Base-by-base conservation (phyloP, 2,113 vertebrate species). In the Cryptomyrus ogoouensis region DNA sequence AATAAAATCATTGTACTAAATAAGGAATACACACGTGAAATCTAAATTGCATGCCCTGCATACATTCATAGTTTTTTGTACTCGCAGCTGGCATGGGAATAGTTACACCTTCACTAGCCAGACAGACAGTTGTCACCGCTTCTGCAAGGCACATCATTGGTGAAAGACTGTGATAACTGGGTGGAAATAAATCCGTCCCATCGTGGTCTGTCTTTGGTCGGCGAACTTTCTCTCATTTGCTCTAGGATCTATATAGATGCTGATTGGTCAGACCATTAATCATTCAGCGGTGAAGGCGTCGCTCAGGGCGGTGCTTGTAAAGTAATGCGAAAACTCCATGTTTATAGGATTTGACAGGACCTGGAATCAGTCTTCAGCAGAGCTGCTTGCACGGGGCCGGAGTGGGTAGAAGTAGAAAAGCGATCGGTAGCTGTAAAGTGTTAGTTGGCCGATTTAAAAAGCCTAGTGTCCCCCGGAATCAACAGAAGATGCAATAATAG, bases 301-400 rank as follows among this genome's bases (percentile, higher is more conserved):
- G n/a, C 87, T 93, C 90, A 93, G 92, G 96, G 94, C 91, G 94
- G 93, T 17, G 92, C 92, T 87, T 91, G 84, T 52, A 90, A 93
- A 94, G 92, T 92, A 94, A 94, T 93, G 90, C 92, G 17, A 91
- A 92, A 95, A 94, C 95, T 95, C 94, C 94, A 94, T 95, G 93
- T 95, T 96, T 95, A 94, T 91, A 92, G 96, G 94, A 93, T 95
- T 94, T 96, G 94, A 95, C 95, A 93, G 94, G 91, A 94, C 95
- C 94, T 93, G 93, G 94, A 95, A 95, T 94, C 95, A 93, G 93
- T 92, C 92, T 91, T 89, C 94, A 92, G 88, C 93, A 92, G 93
- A 93, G 93, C 91, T 92, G 90, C 90, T n/a, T 88, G 86, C 91
- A 89, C 89, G 87, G 90, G 52, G 89, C 84, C 56, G 49, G 21